Conservation (phyloP, 2,888 invertebrate species). For the Diarsia brunnea region DNA sequence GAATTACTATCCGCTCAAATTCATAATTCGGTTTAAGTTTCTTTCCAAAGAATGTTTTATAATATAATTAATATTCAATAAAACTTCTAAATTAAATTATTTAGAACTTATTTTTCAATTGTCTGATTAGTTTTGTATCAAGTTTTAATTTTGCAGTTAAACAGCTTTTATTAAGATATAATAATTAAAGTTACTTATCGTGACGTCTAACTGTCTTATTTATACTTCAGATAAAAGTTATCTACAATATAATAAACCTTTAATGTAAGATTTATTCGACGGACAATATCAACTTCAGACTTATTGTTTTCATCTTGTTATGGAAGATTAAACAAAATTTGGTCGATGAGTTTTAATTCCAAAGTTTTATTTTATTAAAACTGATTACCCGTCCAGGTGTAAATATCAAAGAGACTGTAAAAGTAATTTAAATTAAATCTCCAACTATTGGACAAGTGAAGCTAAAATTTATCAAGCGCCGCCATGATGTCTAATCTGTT, state of each 20-base stretch:
- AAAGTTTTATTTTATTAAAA: constrained; percentile 34
- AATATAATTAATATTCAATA: constrained; percentile 21
- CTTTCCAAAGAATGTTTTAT: neutral
- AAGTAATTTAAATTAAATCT: constrained; percentile 72
- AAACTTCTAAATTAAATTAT: constrained; percentile 13
- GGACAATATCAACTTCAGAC: constrained; percentile 21
- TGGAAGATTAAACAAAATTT: constrained; percentile 28
- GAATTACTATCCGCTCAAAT: neutral
- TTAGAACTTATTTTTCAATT: neutral
- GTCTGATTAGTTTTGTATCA: neutral
- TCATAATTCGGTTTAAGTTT: neutral
- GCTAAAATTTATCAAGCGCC: constrained; percentile 72
- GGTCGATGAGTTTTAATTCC: constrained; percentile 28
- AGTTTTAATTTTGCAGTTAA: neutral
- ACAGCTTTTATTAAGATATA: neutral
- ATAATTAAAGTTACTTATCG: too few relatives aligned
- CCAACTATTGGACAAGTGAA: constrained; percentile 65
- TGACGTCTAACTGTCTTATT: neutral
- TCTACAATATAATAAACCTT: neutral
- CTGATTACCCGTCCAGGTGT: constrained; percentile 56
- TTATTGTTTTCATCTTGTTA: constrained; percentile 19
- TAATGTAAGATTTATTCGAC: neutral
- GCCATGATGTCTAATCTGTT: constrained; percentile 77
- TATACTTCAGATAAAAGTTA: neutral
- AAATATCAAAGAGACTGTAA: constrained; percentile 63